Evolutionary conservation across 2,797 vertebrate genomes (phyloP).

Genomic region (Calcarius lapponicus): DNA sequence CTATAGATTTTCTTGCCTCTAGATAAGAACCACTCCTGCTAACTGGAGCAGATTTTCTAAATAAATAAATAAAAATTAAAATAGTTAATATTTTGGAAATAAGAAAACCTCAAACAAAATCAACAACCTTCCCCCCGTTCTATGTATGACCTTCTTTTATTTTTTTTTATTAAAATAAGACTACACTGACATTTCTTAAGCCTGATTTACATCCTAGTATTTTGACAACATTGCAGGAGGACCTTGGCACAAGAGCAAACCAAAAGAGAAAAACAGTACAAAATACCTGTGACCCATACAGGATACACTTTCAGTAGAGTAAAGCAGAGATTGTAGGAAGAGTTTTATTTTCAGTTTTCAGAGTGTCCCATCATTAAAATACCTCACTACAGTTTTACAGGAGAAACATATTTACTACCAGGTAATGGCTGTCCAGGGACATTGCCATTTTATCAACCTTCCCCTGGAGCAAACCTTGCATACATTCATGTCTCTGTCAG

Average conservation of each 20-base stretch:
- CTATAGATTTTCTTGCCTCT: neutral
- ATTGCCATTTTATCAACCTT: neutral
- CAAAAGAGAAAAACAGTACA: neutral
- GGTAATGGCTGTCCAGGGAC: neutral
- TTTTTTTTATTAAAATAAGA: neutral
- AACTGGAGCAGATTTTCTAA: neutral
- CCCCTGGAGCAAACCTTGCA: neutral
- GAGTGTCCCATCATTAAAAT: neutral
- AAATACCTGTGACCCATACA: neutral
- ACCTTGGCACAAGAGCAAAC: neutral
- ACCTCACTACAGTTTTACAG: neutral
- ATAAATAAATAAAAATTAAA: neutral
- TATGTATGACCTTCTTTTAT: neutral
- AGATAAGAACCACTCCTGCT: neutral
- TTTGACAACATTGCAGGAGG: neutral
- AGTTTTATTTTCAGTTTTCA: neutral
- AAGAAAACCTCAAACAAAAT: rapidly evolving
- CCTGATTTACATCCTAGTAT: neutral
- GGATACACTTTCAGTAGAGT: neutral
- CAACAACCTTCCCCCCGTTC: rapidly evolving
- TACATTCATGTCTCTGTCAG: neutral
- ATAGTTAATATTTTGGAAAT: rapidly evolving
- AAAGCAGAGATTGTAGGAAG: neutral
- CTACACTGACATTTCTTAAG: neutral
- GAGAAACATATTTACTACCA: neutral